Percentiles rank a stretch among this genome's conserved stretches.
These are phyloP conservation scores for Chelidonichthys spinosus DNA, from an alignment of 2,797 vertebrate species.

Conservation along the genomic window DNA sequence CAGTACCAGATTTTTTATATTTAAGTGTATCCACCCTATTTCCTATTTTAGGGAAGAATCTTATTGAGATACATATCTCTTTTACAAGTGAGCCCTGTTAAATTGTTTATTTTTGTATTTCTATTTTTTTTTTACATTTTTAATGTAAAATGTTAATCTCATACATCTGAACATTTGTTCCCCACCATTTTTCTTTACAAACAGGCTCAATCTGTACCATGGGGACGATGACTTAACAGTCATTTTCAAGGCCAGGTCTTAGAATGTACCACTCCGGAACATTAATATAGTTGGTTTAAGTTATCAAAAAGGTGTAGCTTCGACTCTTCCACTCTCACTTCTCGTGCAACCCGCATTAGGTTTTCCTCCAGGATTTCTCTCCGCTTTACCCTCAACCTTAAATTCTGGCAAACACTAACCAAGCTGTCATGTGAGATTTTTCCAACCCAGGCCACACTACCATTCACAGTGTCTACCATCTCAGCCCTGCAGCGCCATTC, in stretches of 20 bases:
- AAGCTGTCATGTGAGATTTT: neutral
- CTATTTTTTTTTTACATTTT: neutral
- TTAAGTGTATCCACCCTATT: neutral
- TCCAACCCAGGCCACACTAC: neutral
- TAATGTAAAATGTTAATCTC: neutral
- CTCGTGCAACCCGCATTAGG: neutral
- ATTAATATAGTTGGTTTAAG: neutral
- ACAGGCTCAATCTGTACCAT: conserved; percentile 8
- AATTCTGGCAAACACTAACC: conserved; percentile 5
- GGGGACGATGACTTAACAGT: neutral
- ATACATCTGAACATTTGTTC: neutral
- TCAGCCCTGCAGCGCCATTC: neutral
- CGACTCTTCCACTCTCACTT: neutral
- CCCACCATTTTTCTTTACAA: neutral
- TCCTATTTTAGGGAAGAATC: no score
- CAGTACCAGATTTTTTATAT: neutral
- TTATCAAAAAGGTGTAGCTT: neutral
- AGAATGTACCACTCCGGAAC: neutral
- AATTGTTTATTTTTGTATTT: neutral
- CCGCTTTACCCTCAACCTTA: neutral
- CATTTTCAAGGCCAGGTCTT: neutral
- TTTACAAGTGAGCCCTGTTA: neutral
- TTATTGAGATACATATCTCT: no score
- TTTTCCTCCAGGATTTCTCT: neutral
- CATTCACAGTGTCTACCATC: neutral